Percentiles rank a stretch among this genome's conserved stretches.
phyloP scores from a whole-genome alignment of 2,113 vertebrate genomes.

The Tetrax tetrax region DNA sequence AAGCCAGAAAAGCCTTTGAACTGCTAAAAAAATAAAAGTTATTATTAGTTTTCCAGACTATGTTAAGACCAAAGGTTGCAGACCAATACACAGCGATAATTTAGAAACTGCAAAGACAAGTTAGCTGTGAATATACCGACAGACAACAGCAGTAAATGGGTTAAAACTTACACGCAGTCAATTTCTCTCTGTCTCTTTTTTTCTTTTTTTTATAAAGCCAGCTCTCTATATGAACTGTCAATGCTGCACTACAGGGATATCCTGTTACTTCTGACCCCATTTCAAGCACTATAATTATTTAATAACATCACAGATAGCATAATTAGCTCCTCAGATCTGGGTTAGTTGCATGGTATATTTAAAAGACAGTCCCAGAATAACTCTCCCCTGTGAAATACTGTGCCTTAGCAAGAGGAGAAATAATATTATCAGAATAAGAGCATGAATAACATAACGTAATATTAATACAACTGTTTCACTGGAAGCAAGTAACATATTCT shows the following conservation, averaged over 20 bases:
- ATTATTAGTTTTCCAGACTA: neutral
- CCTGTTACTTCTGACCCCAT: neutral
- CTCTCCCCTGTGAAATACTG: neutral
- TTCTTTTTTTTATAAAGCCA: neutral
- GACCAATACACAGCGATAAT: neutral
- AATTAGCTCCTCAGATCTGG: slow-evolving; percentile 7
- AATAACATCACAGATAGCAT: slow-evolving; percentile 16
- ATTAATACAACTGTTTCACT: neutral
- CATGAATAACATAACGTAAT: neutral
- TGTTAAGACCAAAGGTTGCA: neutral
- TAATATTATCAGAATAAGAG: neutral
- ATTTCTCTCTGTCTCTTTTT: accelerated
- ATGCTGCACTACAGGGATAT: neutral
- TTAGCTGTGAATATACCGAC: neutral
- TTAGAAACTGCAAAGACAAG: neutral
- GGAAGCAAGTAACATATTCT: neutral
- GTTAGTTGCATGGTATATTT: slow-evolving; percentile 9
- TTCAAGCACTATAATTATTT: slow-evolving; percentile 37
- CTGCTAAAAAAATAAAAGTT: neutral
- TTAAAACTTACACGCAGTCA: neutral
- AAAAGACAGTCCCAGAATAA: slow-evolving; percentile 1
- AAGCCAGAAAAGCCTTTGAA: neutral
- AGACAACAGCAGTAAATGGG: neutral
- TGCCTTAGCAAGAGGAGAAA: neutral
- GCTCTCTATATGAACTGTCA: neutral